phyloP scores from a whole-genome alignment of 2,797 vertebrate species.

The Ctenopoma kingsleyae region DNA sequence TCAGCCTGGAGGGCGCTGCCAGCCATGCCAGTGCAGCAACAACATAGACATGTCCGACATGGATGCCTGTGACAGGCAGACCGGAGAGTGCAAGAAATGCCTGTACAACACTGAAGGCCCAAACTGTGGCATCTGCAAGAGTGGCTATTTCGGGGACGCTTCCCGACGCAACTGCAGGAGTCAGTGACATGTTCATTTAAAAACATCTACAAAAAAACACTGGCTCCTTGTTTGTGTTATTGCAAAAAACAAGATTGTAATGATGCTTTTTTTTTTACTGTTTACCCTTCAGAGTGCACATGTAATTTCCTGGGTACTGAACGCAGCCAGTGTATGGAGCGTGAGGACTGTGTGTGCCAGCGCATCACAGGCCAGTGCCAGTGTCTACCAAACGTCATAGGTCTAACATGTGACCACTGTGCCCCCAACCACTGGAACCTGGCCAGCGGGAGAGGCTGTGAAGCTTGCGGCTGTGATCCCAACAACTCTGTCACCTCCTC shows the following conservation, averaged over 20 bases:
- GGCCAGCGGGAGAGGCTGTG: conserved; percentile 89
- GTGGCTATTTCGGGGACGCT: conserved; percentile 92
- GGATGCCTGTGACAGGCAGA: conserved; percentile 88
- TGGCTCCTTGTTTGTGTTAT: background rate
- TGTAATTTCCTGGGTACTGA: conserved; percentile 93
- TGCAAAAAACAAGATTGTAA: background rate
- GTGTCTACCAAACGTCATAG: conserved; percentile 91
- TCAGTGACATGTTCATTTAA: conserved; percentile 76
- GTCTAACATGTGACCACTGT: conserved; percentile 93
- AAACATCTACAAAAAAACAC: background rate
- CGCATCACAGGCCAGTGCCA: conserved; percentile 91
- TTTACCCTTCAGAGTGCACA: conserved; percentile 87
- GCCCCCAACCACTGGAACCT: conserved; percentile 94
- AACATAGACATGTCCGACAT: conserved; percentile 92
- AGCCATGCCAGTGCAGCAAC: conserved; percentile 91
- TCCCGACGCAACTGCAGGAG: conserved; percentile 91
- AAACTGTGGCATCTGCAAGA: conserved; percentile 88
- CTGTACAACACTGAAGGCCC: conserved; percentile 93
- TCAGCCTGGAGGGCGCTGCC: conserved; percentile 89
- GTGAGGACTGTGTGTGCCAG: conserved; percentile 91
- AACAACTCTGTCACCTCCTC: conserved; percentile 87
- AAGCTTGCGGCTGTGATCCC: conserved; percentile 90
- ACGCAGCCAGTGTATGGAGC: conserved; percentile 86
- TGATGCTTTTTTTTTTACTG: background rate
- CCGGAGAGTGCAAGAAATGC: conserved; percentile 91